phyloP scores from a whole-genome alignment of 2,113 vertebrate genomes.

The Zeus faber region DNA sequence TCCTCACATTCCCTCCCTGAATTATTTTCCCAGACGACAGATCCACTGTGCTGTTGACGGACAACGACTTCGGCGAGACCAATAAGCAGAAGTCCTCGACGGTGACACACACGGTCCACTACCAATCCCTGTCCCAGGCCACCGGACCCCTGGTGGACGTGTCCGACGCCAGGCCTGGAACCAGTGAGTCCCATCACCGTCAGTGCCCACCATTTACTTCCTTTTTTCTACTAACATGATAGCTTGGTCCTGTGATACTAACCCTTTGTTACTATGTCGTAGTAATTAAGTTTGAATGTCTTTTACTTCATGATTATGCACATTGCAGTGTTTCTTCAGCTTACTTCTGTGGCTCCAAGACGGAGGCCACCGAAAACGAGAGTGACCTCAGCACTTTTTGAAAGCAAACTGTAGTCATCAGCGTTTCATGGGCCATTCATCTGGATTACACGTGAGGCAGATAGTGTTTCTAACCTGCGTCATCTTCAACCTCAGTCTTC shows the following conservation, averaged over 20 bases:
- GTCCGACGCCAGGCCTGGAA: conserved; percentile 96
- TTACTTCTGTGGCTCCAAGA: too few relatives aligned
- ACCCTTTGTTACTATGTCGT: too few relatives aligned
- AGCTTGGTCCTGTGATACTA: too few relatives aligned
- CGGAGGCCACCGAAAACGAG: conserved; percentile 8
- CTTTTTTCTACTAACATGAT: conserved; percentile 46
- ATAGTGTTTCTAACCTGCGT: neutral
- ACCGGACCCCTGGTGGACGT: conserved; percentile 97
- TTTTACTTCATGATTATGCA: too few relatives aligned
- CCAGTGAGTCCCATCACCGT: conserved; percentile 85
- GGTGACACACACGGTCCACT: conserved; percentile 96
- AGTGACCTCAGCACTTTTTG: neutral
- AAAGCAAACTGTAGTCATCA: conserved; percentile 9
- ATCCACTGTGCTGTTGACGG: conserved; percentile 92
- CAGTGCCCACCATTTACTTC: conserved; percentile 62
- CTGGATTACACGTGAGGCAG: conserved; percentile 3
- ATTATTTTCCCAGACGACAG: conserved; percentile 87
- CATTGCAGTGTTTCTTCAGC: too few relatives aligned
- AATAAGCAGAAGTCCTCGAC: conserved; percentile 97
- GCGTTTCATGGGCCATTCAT: conserved; percentile 13
- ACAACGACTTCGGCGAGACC: conserved; percentile 95
- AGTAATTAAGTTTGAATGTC: too few relatives aligned
- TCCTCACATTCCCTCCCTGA: neutral
- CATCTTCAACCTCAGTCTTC: conserved; percentile 3
- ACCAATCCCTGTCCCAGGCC: conserved; percentile 96